Conservation (phyloP, 92 coral and sea anemone species). For the Porites lobata region DNA sequence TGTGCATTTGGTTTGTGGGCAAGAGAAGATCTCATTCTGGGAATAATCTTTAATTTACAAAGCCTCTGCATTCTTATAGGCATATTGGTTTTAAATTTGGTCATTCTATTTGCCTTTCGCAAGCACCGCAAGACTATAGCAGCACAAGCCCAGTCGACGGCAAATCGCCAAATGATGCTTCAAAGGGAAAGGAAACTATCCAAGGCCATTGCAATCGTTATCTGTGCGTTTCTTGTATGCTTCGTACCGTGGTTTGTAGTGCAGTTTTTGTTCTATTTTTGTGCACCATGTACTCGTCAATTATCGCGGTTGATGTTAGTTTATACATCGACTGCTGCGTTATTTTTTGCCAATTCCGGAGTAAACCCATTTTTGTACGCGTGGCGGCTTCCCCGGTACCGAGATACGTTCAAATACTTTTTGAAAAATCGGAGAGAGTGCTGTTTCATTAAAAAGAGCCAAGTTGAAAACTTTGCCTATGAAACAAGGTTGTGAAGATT, state of each 20-base stretch:
- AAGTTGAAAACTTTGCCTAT: background rate
- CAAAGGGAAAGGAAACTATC: background rate
- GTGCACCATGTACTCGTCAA: background rate
- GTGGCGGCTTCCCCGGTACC: constrained; percentile 21
- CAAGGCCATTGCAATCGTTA: constrained; percentile 8
- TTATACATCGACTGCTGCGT: background rate
- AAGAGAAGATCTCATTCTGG: background rate
- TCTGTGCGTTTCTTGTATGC: constrained; percentile 5
- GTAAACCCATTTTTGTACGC: constrained; percentile 16
- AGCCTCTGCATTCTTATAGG: background rate
- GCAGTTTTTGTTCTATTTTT: background rate
- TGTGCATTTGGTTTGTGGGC: background rate
- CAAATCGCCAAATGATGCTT: constrained; percentile 14
- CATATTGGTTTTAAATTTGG: background rate
- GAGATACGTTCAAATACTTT: constrained; percentile 4
- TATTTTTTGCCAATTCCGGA: constrained; percentile 26
- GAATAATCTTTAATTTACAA: background rate
- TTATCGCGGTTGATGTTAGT: background rate
- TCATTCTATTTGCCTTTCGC: constrained; percentile 3
- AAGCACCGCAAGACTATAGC: background rate
- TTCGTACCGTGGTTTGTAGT: constrained; percentile 8
- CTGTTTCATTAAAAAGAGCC: background rate
- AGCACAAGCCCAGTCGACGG: background rate
- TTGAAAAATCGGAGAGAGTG: background rate
- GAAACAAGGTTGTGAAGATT: background rate